Evolutionary conservation across 2,797 vertebrate species (phyloP), one percentile per base, ranked within the genome.

Genomic region (Tachyglossus aculeatus): DNA sequence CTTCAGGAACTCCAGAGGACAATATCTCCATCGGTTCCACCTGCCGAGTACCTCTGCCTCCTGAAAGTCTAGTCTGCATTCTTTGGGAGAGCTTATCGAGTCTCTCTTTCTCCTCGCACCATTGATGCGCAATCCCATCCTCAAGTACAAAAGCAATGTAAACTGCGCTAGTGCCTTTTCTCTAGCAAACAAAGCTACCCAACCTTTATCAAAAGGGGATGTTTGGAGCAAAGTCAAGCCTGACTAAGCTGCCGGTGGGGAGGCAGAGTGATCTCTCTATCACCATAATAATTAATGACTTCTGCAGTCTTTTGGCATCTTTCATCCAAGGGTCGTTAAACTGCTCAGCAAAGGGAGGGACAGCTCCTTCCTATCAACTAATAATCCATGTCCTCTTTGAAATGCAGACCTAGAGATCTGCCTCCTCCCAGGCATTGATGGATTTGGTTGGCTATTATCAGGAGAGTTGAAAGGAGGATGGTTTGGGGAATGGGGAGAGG

Each of bases 141-240:
- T 68, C 45, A 54, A n/a, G n/a, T 7, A 45, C 44, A 24, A 44
- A 59, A 64, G 19, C 41, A 66, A 47, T 19, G 53, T 31, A 38
- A 62, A 81, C 67, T 55, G 41, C 74, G 66, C 71, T 74, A 29
- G 24, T 64, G 16, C 41, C 43, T 22, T n/a, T n/a, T 39, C 7
- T 41, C 33, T 67, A 33, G 45, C 53, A 67, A 61, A 71, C 2
- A 58, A 67, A 48, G 5, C 24, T 27, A 48, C 21, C 22, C 54
- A 9, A 22, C n/a, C n/a, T n/a, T n/a, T 38, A 68, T 22, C 18
- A 11, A 63, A 55, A 55, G 47, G 7, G 1, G 3, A 33, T 14
- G 25, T 41, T 15, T 8, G 34, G 9, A 4, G 22, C 8, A 32
- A 40, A 38, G 25, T 32, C 43, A 39, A 43, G 22, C 24, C 40